Evolutionary conservation across 2,113 vertebrate species (phyloP).

Genomic region (Thalassoma bifasciatum): DNA sequence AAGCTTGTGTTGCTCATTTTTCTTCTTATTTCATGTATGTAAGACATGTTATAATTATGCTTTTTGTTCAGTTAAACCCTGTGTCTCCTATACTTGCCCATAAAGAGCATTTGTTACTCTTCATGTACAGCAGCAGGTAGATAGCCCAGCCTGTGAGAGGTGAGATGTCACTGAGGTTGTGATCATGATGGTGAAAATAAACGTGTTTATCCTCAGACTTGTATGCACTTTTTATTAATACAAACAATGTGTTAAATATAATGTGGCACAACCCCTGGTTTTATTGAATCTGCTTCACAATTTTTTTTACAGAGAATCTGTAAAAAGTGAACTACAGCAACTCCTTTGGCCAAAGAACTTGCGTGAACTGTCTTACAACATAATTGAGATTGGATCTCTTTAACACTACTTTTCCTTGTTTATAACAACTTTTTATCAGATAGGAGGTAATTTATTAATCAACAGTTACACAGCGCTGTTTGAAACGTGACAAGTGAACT

Average conservation of each 20-base stretch:
- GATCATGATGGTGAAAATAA: conserved; percentile 64
- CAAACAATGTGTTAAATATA: not conserved
- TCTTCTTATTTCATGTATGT: conserved; percentile 38
- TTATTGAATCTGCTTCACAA: too few species aligned
- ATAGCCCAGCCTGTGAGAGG: conserved; percentile 4
- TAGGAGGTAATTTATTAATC: too few species aligned
- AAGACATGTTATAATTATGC: conserved; percentile 10
- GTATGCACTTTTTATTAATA: not conserved
- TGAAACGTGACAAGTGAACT: too few species aligned
- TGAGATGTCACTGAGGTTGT: conserved; percentile 32
- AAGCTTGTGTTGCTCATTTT: conserved; percentile 35
- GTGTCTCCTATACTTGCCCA: conserved; percentile 20
- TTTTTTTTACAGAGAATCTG: too few species aligned
- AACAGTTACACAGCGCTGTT: too few species aligned
- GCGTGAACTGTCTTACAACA: too few species aligned
- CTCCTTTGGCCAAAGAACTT: too few species aligned
- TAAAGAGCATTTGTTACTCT: conserved; percentile 2
- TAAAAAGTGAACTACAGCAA: too few species aligned
- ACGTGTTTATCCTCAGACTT: conserved; percentile 44
- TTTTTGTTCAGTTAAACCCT: conserved; percentile 29
- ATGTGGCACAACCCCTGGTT: not conserved
- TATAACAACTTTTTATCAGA: too few species aligned
- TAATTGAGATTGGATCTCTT: too few species aligned
- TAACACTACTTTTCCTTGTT: too few species aligned
- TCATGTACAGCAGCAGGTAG: not conserved